Evolutionary conservation across 2,113 vertebrate species (phyloP).

Genomic region (Prunella himalayana): DNA sequence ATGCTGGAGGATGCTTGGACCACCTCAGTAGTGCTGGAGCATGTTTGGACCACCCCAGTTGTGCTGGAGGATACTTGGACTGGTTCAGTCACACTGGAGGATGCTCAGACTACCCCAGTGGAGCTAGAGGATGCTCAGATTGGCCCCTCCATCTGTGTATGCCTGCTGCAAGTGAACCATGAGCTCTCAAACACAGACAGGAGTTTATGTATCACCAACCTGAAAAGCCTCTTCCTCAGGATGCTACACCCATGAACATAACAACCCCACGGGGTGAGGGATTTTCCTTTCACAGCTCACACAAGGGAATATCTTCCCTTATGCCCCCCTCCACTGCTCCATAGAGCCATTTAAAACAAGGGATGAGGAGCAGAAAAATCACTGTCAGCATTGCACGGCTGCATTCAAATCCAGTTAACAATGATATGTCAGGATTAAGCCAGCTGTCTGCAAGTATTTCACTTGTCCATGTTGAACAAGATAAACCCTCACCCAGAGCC

Average conservation of each 20-base stretch:
- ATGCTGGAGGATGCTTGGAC: neutral
- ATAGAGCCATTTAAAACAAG: neutral
- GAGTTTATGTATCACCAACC: neutral
- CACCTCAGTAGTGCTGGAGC: rapidly evolving
- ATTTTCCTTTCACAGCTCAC: neutral
- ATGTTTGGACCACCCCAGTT: neutral
- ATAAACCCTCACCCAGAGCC: neutral
- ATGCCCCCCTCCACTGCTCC: rapidly evolving
- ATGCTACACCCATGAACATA: neutral
- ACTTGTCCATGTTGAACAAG: neutral
- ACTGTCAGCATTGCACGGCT: rapidly evolving
- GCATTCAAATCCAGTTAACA: neutral
- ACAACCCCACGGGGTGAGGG: neutral
- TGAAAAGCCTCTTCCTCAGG: neutral
- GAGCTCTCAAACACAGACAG: neutral
- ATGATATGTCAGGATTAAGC: neutral
- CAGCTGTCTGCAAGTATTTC: constrained; percentile 21
- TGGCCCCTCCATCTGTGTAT: rapidly evolving
- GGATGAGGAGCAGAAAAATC: neutral
- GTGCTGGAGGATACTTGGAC: neutral
- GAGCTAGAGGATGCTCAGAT: neutral
- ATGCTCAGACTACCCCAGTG: neutral
- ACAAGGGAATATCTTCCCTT: neutral
- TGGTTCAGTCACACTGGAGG: rapidly evolving
- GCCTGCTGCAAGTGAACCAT: neutral